Evolutionary conservation across 2,888 invertebrate species (phyloP), one percentile per base, ranked within the genome.

Genomic region (Hemicrepidius hirtus): DNA sequence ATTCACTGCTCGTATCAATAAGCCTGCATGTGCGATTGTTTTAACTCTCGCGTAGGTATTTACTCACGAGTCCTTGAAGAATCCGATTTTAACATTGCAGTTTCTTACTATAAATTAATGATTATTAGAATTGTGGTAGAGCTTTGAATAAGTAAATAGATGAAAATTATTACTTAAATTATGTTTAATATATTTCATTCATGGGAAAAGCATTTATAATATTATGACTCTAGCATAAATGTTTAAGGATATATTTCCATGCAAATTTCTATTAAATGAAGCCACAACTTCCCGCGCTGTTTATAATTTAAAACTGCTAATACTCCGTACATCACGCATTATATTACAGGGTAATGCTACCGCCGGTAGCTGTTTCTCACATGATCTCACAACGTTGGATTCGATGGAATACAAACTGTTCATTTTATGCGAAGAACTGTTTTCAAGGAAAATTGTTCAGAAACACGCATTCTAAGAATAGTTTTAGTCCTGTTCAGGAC

Each of bases 1-100:
- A 75, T 75, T 78, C 75, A 75, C 62, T 77, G 71, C 73, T 16
- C 24, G 44, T 60, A 60, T 60, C 60, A 60, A 60, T 60, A 60
- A 28, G 57, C 20, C 16, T 37, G 37, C 32, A 37, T 37, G 57
- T 16, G 5, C 16, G 55, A 55, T 57, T 57, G 57, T 57, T 20
- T 57, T 57, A 37, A n/a, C 57, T 35, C 3, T n/a, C 50, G 20
- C 50, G 50, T 50, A 24, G 20, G 9, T 1, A 32, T n/a, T n/a
- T n/a, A n/a, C n/a, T n/a, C 32, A 9, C 32, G 5, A 32, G 7
- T 9, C 32, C 32, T 32, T 32, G 32, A 32, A 32, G 32, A 32
- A 32, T 32, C 7, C 9, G 7, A 9, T 32, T 32, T 5, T 32
- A 32, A 2, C 4, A 32, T 32, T 32, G 9, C 32, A 1, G 32